Conservation (phyloP, 2,888 invertebrate species). For the Hyposoter didymator region DNA sequence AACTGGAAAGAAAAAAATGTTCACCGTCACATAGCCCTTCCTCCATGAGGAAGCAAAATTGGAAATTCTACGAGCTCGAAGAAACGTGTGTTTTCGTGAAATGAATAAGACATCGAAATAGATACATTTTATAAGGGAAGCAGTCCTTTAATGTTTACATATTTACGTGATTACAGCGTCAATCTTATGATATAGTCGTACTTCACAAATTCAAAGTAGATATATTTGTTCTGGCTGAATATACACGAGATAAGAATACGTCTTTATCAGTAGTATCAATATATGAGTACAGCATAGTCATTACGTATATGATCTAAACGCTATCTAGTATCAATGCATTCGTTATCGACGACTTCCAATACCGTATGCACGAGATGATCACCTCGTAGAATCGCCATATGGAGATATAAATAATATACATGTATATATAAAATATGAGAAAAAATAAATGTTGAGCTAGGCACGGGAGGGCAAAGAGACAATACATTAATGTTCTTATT, state of each 20-base stretch:
- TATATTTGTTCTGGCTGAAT: slow-evolving; percentile 27
- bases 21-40: too few species aligned
- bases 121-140: slow-evolving; percentile 60
- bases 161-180: slow-evolving; percentile 56
- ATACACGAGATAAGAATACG: slow-evolving; percentile 44
- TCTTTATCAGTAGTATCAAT: slow-evolving; percentile 47
- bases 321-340: slow-evolving; percentile 46
- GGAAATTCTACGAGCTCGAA: background rate
- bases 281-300: slow-evolving; percentile 39
- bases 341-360: slow-evolving; percentile 51
- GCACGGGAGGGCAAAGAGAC: slow-evolving; percentile 18
- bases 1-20: background rate
- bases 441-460: slow-evolving; percentile 54
- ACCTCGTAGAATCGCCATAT: slow-evolving; percentile 35
- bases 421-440: slow-evolving; percentile 35
- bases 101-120: slow-evolving; percentile 1
- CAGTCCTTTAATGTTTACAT: slow-evolving; percentile 63
- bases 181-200: slow-evolving; percentile 45
- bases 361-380: slow-evolving; percentile 45
- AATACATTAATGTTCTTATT: slow-evolving; percentile 8
- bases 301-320: slow-evolving; percentile 59
- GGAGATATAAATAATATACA: slow-evolving; percentile 55
- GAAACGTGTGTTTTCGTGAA: background rate
- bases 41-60: too few species aligned
- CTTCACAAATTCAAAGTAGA: slow-evolving; percentile 46